Evolutionary conservation across 64 coral and sea anemone species (phyloP).

Genomic region (Stichodactyla mertensii): DNA sequence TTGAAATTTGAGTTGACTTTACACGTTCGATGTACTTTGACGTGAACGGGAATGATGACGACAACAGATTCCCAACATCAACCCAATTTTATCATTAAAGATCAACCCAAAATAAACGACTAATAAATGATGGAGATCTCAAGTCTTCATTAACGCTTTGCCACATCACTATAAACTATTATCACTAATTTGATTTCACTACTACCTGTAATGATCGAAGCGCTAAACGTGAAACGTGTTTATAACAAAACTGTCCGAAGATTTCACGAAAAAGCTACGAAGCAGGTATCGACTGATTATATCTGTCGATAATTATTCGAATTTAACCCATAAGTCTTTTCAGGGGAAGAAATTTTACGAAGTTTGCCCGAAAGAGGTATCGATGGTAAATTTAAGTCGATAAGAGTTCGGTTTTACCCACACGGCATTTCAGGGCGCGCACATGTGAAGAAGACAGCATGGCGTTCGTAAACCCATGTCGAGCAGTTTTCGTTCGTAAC

Average conservation of each 20-base stretch:
- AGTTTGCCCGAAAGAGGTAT: not conserved
- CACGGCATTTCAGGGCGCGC: not conserved
- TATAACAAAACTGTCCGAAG: not conserved
- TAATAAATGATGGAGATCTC: not conserved
- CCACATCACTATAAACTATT: not conserved
- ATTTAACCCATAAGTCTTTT: not conserved
- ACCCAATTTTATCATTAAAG: not conserved
- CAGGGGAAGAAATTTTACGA: not conserved
- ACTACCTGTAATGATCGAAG: not conserved
- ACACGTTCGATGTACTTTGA: not conserved
- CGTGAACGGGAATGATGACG: not conserved
- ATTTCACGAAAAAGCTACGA: not conserved
- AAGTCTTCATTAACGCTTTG: not conserved
- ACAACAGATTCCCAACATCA: not conserved
- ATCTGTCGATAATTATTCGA: not conserved
- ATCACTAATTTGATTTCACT: not conserved
- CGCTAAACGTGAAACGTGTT: not conserved
- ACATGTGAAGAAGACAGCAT: conserved; percentile 28
- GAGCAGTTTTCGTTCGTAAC: conserved; percentile 55
- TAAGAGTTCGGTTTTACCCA: not conserved
- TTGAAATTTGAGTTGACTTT: too few species aligned
- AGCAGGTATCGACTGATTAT: not conserved
- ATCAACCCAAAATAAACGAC: not conserved
- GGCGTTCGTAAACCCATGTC: conserved; percentile 28
- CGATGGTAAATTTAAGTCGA: not conserved